Conservation (phyloP, 1,140 invertebrate species). For the Druon quercuslanigerum region DNA sequence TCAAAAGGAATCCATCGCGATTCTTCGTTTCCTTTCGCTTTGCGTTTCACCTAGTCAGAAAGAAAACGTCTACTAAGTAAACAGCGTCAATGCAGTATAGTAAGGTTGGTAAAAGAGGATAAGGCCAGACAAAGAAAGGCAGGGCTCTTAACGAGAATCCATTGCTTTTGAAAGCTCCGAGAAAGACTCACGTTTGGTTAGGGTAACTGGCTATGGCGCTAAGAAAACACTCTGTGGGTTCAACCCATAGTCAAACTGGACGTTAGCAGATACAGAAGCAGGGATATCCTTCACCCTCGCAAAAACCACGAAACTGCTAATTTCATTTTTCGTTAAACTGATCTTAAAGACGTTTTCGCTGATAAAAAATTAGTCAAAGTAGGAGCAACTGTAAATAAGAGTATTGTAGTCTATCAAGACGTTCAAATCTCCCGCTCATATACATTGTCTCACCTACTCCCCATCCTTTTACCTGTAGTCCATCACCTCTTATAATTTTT, state of each 20-base stretch:
- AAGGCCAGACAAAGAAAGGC: constrained; percentile 39
- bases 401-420: no score
- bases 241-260: constrained; percentile 15
- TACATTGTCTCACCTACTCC: no score
- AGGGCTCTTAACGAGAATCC: constrained; percentile 50
- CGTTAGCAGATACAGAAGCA: constrained; percentile 38
- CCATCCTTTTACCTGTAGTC: no score
- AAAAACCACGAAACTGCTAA: constrained; percentile 49
- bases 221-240: constrained; percentile 44
- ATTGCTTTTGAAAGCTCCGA: constrained; percentile 46
- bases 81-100: constrained; percentile 31
- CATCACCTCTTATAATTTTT: no score
- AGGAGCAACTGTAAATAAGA: no score
- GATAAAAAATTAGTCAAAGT: no score
- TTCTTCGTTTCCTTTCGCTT: constrained; percentile 10
- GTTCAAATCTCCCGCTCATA: no score
- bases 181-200: constrained; percentile 36
- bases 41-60: constrained; percentile 21
- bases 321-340: constrained; percentile 58
- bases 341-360: constrained; percentile 42
- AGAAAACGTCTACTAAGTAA: constrained; percentile 32
- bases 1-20: neutral
- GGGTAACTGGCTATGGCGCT: constrained; percentile 47
- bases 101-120: constrained; percentile 17
- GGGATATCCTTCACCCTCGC: constrained; percentile 11